Evolutionary conservation across 2,888 invertebrate genomes (phyloP).

Genomic region (Halictus ligatus): DNA sequence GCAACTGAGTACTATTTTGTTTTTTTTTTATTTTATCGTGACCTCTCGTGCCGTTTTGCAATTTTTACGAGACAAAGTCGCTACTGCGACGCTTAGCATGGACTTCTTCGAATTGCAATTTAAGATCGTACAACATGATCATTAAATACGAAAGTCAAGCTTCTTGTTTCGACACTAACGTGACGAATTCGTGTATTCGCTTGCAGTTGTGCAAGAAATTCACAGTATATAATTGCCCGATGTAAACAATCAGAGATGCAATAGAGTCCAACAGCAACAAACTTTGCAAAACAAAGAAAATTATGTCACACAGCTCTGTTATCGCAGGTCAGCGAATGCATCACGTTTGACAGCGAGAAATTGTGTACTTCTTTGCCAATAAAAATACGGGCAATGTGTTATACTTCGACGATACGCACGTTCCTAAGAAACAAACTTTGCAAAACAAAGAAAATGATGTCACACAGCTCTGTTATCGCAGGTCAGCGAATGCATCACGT

Average conservation of each 20-base stretch:
- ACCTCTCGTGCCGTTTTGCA: no score
- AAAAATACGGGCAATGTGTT: not conserved
- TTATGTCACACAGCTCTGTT: not conserved
- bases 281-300: not conserved
- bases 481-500: constrained; percentile 1
- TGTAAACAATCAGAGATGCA: not conserved
- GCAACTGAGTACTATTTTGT: no score
- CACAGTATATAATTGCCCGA: not conserved
- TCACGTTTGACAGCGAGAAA: not conserved
- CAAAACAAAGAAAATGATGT: not conserved
- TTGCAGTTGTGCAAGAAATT: not conserved
- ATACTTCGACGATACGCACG: not conserved
- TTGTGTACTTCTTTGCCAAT: no score
- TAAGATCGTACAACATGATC: not conserved
- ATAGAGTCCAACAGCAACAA: not conserved
- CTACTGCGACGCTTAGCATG: not conserved
- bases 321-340: constrained; percentile 3
- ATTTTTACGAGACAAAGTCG: not conserved
- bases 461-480: not conserved
- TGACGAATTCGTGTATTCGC: not conserved
- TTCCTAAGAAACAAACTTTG: not conserved
- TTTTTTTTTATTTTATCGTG: no score
- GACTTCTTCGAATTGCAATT: no score
- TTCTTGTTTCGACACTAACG: not conserved
- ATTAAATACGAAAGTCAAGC: not conserved